Percentiles rank a stretch among this genome's conserved stretches.
These are phyloP conservation scores for Taxidea taxus DNA, from an alignment of 2,113 vertebrate genomes.

Conservation along the genomic window DNA sequence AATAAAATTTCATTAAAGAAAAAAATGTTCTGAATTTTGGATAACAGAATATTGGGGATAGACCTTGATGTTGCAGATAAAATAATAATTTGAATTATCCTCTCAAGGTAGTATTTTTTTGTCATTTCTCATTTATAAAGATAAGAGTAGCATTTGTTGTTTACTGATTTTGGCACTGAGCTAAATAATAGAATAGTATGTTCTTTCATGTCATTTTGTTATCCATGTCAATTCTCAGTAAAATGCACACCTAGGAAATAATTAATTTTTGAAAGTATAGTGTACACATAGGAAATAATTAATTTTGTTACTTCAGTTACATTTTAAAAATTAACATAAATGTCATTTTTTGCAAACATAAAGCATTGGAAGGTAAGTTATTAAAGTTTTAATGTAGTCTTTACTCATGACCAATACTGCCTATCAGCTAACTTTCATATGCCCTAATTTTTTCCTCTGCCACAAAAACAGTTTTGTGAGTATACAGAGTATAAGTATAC, in stretches of 20 bases:
- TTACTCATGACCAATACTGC: neutral
- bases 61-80: neutral
- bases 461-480: neutral
- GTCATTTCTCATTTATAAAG: neutral
- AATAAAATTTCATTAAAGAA: neutral
- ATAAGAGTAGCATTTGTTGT: neutral
- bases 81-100: neutral
- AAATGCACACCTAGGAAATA: neutral
- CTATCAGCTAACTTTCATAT: neutral
- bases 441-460: neutral
- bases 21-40: neutral
- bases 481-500: neutral
- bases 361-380: neutral
- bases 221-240: neutral
- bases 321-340: neutral
- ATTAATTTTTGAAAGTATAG: neutral
- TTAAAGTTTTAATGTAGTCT: neutral
- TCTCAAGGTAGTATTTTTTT: neutral
- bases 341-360: neutral
- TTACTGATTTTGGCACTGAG: neutral
- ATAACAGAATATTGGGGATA: neutral
- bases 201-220: neutral
- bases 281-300: neutral
- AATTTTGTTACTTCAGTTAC: neutral
- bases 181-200: neutral